Percentiles rank a stretch among this genome's conserved stretches.
phyloP scores from a whole-genome alignment of 2,113 vertebrate genomes.

The Coregonus clupeaformis region DNA sequence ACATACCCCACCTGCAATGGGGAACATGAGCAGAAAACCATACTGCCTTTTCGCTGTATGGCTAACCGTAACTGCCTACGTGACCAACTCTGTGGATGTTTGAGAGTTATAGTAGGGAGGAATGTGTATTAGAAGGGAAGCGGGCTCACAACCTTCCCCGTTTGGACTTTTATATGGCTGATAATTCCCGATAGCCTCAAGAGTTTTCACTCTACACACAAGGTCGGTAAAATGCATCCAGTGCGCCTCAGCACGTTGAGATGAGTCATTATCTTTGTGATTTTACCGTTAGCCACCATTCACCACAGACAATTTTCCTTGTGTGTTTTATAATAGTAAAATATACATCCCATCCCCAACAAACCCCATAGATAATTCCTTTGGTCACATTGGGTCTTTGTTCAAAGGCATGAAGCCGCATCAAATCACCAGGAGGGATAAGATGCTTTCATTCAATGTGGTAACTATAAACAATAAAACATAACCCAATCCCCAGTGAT shows the following conservation, averaged over 20 bases:
- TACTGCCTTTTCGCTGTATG: background rate
- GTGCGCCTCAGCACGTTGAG: background rate
- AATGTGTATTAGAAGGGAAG: too few species aligned
- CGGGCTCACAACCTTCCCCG: too few species aligned
- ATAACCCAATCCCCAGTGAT: conserved; percentile 54
- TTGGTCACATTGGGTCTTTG: conserved; percentile 47
- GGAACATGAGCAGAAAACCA: background rate
- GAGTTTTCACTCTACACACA: too few species aligned
- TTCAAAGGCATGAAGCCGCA: conserved; percentile 36
- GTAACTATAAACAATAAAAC: conserved; percentile 47
- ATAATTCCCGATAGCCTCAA: too few species aligned
- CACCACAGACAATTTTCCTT: background rate
- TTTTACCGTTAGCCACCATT: background rate
- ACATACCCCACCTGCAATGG: background rate
- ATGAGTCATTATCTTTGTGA: background rate
- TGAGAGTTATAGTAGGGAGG: too few species aligned
- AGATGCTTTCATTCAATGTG: conserved; percentile 61
- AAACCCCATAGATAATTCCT: conserved; percentile 39
- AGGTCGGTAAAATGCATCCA: background rate
- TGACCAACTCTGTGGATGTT: too few species aligned
- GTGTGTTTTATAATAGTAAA: background rate
- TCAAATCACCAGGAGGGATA: conserved; percentile 48
- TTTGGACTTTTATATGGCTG: too few species aligned
- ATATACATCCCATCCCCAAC: background rate
- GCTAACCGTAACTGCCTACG: too few species aligned